phyloP scores from a whole-genome alignment of 2,113 vertebrate genomes.

The Polyodon spathula region DNA sequence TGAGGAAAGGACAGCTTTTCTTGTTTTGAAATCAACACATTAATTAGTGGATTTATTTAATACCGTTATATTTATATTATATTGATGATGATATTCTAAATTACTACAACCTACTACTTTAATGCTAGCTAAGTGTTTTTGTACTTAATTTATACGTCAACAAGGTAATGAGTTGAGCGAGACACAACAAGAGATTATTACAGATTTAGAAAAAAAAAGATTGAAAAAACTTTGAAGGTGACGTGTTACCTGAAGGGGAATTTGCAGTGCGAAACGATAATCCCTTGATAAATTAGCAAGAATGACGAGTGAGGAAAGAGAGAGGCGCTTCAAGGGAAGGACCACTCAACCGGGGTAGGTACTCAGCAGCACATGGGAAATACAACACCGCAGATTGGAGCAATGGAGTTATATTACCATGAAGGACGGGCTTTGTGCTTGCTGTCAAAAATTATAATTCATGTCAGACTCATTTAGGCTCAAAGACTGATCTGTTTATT shows the following conservation, averaged over 20 bases:
- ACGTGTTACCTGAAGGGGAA: not conserved
- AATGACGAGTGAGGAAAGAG: not conserved
- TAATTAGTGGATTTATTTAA: no score
- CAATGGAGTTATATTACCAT: not conserved
- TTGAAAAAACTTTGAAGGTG: not conserved
- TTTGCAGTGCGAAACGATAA: constrained; percentile 2
- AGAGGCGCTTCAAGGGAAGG: not conserved
- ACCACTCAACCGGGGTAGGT: not conserved
- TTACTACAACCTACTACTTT: no score
- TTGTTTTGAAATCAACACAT: no score
- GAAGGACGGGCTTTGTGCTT: constrained; percentile 1
- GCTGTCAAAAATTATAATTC: constrained; percentile 4
- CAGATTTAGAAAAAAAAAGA: not conserved
- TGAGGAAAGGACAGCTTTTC: no score
- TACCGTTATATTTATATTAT: no score
- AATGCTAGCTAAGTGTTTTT: no score
- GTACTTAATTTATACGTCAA: no score
- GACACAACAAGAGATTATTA: constrained; percentile 9
- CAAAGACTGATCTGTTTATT: constrained; percentile 8
- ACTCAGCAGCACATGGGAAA: not conserved
- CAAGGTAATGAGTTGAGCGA: constrained; percentile 12
- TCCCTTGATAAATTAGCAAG: not conserved
- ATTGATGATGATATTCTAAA: no score
- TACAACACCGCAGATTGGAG: not conserved
- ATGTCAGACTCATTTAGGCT: not conserved